Base-by-base conservation (phyloP, 2,797 vertebrate genomes). In the Acrocephalus scirpaceus region DNA sequence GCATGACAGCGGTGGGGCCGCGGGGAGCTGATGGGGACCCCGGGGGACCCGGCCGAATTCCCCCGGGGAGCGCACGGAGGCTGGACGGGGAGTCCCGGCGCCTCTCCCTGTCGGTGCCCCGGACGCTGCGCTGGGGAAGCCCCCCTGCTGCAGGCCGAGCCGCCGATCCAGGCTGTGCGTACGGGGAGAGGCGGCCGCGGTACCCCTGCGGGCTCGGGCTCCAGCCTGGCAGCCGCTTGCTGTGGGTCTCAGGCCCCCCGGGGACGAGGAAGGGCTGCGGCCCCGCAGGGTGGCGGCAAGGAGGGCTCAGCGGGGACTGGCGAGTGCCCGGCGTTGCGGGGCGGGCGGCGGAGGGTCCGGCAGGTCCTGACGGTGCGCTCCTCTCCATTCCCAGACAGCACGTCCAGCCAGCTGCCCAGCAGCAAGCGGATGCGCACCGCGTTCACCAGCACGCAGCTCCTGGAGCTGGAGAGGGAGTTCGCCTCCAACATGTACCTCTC, bases 401-500 rank as follows among this genome's bases (percentile, higher is more conserved):
- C 98, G 96, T 98, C 98, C 80, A 98, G 97, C 91, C 99, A 99
- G 98, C 98, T 99, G 95, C 99, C 99, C 97, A 99, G 99, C 97
- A 99, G 99, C 97, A 99, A 99, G 96, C 97, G 99, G 97, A 99
- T 99, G 99, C 99, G 99, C 98, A 99, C 99, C 16, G 99, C 99
- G 32, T 99, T 99, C 98, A 99, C 99, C 92, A 99, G 99, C 97
- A 99, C 99, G 23, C 99, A 99, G 97, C 99, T 99, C 96, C 97
- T 99, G 96, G 99, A 99, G 97, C 98, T 99, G 97, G 99, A 99
- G 97, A 98, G 99, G 14, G 99, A 99, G 98, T 99, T 99, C 98
- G 99, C 99, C 66, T 99, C 99, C 93, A 99, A 99, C 97, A 99
- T 99, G 99, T 99, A 99, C 98, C 98, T 99, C 88, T 99, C 99